Percentiles rank a stretch among this genome's conserved stretches.
Conservation (phyloP, 2,113 vertebrate genomes). For the Spea multiplicata region DNA sequence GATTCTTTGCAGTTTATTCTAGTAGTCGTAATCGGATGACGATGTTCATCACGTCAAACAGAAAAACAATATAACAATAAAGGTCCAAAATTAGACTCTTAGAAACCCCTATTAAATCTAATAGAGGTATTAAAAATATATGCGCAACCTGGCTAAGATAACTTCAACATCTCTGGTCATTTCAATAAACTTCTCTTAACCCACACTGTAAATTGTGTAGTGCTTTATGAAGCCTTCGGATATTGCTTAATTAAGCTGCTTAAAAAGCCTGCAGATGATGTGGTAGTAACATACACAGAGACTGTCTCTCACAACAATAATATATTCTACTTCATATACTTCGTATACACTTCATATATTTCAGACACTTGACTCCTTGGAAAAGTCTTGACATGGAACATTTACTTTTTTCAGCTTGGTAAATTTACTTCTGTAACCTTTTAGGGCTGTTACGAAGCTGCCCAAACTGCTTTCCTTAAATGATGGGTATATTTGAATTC, state of each 20-base stretch:
- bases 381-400: slow-evolving; percentile 36
- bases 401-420: slow-evolving; percentile 31
- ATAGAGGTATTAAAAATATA: no score
- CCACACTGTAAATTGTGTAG: no score
- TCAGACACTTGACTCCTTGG: slow-evolving; percentile 31
- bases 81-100: no score
- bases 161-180: no score
- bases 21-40: no score
- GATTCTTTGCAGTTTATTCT: no score
- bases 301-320: neutral
- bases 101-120: no score
- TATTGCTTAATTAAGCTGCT: neutral
- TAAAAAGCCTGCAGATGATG: neutral
- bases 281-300: slow-evolving; percentile 10
- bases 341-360: neutral
- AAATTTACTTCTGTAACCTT: slow-evolving; percentile 37
- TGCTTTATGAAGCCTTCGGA: no score
- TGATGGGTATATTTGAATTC: slow-evolving; percentile 45
- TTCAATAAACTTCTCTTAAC: no score
- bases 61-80: no score
- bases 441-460: slow-evolving; percentile 25
- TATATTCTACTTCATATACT: slow-evolving; percentile 18
- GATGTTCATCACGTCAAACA: no score
- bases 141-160: no score
- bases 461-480: slow-evolving; percentile 34